Percentiles rank a stretch among this genome's conserved stretches.
Evolutionary conservation across 2,888 invertebrate species (phyloP).

Genomic region (Drosophila falleni): DNA sequence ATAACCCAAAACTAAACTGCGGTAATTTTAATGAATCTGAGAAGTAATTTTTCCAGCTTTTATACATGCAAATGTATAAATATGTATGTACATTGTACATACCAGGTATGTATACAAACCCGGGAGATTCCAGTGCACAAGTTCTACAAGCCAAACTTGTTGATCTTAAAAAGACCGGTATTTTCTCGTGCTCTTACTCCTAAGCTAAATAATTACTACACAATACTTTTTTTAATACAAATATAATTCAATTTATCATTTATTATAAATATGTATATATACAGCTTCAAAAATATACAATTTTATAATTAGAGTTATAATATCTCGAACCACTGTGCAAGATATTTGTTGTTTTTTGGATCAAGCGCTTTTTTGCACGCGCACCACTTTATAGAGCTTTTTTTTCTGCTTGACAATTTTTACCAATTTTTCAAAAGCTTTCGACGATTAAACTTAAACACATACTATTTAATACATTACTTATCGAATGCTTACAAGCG

Average conservation of each 20-base stretch:
- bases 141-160: background rate
- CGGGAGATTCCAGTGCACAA: background rate
- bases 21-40: too few relatives aligned
- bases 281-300: background rate
- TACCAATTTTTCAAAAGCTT: slow-evolving; percentile 4
- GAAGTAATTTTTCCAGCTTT: background rate
- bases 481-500: background rate
- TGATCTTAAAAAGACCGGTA: background rate
- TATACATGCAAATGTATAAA: background rate
- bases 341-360: slow-evolving; percentile 9
- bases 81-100: too few relatives aligned
- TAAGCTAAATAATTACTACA: too few relatives aligned
- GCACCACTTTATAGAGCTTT: slow-evolving; percentile 27
- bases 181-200: too few relatives aligned
- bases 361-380: slow-evolving; percentile 5
- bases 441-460: background rate
- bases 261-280: background rate
- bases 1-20: too few relatives aligned
- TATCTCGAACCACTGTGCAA: slow-evolving; percentile 28
- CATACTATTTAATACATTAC: background rate
- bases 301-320: too few relatives aligned
- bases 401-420: slow-evolving; percentile 8
- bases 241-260: background rate
- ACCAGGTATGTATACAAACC: too few relatives aligned
- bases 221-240: background rate